Evolutionary conservation across 2,888 invertebrate species (phyloP).

Genomic region (Syritta pipiens): DNA sequence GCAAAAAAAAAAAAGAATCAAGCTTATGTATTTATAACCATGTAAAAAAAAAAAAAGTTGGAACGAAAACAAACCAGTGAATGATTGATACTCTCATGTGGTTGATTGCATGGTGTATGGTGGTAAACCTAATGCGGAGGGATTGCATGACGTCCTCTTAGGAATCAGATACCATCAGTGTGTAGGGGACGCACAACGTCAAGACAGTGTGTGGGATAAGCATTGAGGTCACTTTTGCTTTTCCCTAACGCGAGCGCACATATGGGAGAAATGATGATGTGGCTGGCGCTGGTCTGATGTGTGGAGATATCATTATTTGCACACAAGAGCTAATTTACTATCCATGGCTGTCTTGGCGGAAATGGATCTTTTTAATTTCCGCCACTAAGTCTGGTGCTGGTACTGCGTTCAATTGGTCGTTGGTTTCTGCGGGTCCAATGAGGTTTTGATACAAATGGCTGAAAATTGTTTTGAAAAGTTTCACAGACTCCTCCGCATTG

Average conservation of each 20-base stretch:
- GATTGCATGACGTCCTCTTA: slow-evolving; percentile 1
- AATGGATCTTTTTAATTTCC: slow-evolving; percentile 43
- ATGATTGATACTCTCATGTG: slow-evolving; percentile 34
- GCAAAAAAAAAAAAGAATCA: slow-evolving; percentile 8
- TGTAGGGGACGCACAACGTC: neutral
- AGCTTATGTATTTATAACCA: too few species aligned
- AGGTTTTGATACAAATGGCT: too few species aligned
- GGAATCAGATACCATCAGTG: slow-evolving; percentile 10
- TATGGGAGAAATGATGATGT: too few species aligned
- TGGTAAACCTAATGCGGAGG: neutral
- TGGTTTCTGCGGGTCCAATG: too few species aligned
- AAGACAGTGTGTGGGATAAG: neutral
- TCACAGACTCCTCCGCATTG: too few species aligned
- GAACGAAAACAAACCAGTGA: slow-evolving; percentile 10
- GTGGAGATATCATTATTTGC: too few species aligned
- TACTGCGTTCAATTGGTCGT: too few species aligned
- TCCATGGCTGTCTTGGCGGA: slow-evolving; percentile 11
- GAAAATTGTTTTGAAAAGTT: too few species aligned
- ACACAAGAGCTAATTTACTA: neutral
- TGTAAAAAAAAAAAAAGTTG: too few species aligned
- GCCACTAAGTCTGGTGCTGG: neutral
- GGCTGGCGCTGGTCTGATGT: too few species aligned
- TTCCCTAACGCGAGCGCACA: neutral
- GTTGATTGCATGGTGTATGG: slow-evolving; percentile 8
- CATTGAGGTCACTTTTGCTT: slow-evolving; percentile 27